Evolutionary conservation across 2,797 vertebrate genomes (phyloP).

Genomic region (Syndactyla subalaris): DNA sequence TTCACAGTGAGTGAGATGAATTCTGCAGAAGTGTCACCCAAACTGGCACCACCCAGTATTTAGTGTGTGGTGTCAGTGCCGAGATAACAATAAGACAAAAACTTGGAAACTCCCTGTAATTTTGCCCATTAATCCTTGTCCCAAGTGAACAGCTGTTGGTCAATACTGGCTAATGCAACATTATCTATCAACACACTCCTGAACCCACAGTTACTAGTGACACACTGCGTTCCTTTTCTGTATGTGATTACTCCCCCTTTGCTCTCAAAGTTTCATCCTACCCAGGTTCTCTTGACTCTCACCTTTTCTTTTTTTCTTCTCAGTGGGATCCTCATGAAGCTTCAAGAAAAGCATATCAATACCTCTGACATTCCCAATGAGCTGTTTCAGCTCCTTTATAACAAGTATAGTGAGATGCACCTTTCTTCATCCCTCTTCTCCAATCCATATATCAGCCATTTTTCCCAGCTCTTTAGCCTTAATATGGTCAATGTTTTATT

Average conservation of each 20-base stretch:
- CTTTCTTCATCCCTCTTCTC: background rate
- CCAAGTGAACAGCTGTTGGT: background rate
- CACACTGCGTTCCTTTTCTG: background rate
- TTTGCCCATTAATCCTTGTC: background rate
- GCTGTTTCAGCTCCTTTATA: background rate
- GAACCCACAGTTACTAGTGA: background rate
- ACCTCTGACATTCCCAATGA: background rate
- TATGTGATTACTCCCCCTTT: background rate
- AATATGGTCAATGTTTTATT: background rate
- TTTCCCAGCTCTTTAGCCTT: background rate
- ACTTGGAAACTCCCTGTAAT: background rate
- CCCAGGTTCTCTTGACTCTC: background rate
- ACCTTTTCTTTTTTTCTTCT: background rate
- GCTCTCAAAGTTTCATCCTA: background rate
- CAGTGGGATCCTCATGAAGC: background rate
- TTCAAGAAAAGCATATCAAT: background rate
- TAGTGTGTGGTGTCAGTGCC: background rate
- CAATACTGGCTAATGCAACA: background rate
- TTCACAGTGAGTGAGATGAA: background rate
- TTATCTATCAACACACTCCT: background rate
- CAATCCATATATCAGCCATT: background rate
- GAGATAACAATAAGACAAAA: background rate
- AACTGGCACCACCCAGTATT: background rate
- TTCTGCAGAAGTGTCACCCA: background rate
- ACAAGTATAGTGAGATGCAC: rapidly evolving